Base-by-base conservation (phyloP, 2,797 vertebrate species). In the Enteromius trimaculatus region DNA sequence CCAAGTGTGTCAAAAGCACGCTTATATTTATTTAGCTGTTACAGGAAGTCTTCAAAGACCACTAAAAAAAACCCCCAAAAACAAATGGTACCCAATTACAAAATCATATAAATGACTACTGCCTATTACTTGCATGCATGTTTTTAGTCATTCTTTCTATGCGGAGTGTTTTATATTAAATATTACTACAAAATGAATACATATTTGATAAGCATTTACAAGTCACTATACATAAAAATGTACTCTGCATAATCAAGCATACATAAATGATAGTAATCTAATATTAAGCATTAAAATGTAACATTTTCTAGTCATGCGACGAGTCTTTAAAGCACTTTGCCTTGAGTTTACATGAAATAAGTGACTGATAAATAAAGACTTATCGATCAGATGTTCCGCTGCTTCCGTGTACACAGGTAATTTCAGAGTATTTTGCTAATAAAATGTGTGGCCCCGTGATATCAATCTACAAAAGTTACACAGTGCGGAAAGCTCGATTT, bases 1-100 rank as follows among this genome's bases (percentile, higher is more conserved):
- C 84, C 77, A 87, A 85, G 80, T 83, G 77, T 85, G 83, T 85
- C 83, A 85, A 76, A 83, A 83, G 77, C 80, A 65, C 13, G n/a
- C 44, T 37, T 66, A 53, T 77, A 83, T 87, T 77, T 87, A 70
- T 83, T 87, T 82, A 53, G 69, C 79, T 82, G 42, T 21, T 74
- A 44, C 58, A 74, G 55, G 80, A 82, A 47, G 31, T 37, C 39
- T 47, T 79, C 58, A 74, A 68, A 84, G 16, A 69, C 31, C 75
- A 68, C 42, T 2, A 23, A 82, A 80, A 75, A 76, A 70, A 34
- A n/a, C n/a, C n/a, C 4, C 5, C 0, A 39, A 9, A 39, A 39
- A 37, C 31, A 65, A 82, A 60, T 77, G 62, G 21, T 37, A 37
- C 74, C 21, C 21, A 26, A 29, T 79, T 55, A 55, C 49, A 79